A percentile compares a stretch with the other conserved stretches of the same genome.
These are phyloP conservation scores for Abramis brama DNA, from an alignment of 2,113 vertebrate genomes.

Conservation along the genomic window DNA sequence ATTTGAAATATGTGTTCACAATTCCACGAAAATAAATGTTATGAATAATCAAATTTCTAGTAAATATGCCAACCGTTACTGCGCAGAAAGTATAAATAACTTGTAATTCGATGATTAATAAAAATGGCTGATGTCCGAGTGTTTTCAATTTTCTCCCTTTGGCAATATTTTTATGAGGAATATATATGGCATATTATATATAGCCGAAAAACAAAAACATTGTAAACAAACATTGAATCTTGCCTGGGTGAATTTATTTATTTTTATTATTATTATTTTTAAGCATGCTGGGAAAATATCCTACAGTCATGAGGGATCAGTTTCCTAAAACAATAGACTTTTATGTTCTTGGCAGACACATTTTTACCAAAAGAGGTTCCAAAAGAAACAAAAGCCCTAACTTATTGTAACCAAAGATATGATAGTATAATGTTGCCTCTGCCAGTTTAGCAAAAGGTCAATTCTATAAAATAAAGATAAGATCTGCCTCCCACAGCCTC, in stretches of 20 bases:
- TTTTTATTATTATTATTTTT: not conserved
- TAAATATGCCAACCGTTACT: not conserved
- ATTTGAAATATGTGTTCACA: not conserved
- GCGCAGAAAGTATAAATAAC: not conserved
- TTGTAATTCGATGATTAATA: not conserved
- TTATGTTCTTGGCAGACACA: conserved; percentile 2
- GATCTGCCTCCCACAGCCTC: not conserved
- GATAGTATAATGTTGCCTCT: not conserved
- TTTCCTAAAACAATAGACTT: conserved; percentile 44
- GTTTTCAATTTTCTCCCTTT: not conserved
- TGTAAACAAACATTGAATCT: not conserved
- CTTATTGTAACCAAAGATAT: not conserved
- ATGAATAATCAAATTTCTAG: not conserved
- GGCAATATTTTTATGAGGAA: not conserved
- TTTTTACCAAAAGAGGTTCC: not conserved
- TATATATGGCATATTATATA: not conserved
- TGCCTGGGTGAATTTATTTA: not conserved
- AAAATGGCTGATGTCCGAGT: not conserved
- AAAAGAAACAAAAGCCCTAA: not conserved
- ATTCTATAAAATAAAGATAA: conserved; percentile 22
- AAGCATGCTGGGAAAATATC: conserved; percentile 31
- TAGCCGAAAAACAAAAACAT: too few species aligned
- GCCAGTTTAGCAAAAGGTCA: conserved; percentile 14
- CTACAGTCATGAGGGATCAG: conserved; percentile 44
- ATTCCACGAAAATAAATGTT: not conserved